Conservation (phyloP, 1,140 invertebrate genomes). For the Anagrus nilaparvatae region DNA sequence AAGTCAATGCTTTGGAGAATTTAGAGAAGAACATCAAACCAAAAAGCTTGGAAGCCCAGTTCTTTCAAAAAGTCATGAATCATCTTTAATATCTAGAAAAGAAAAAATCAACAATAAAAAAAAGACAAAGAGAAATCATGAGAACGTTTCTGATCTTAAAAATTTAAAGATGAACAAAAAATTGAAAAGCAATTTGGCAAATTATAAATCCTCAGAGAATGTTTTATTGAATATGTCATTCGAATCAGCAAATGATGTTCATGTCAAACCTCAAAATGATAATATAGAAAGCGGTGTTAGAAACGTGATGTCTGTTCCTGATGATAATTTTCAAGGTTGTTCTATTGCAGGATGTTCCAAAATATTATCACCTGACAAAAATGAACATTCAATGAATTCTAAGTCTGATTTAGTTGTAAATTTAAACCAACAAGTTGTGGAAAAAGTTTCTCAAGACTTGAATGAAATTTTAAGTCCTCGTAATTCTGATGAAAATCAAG, state of each 20-base stretch:
- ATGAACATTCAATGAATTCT: background rate
- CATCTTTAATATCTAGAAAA: background rate
- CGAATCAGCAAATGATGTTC: background rate
- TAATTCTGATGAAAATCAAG: constrained; percentile 4
- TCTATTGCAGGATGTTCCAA: background rate
- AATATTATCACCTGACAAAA: background rate
- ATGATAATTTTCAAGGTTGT: background rate
- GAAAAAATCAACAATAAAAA: background rate
- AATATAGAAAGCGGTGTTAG: background rate
- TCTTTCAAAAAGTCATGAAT: background rate
- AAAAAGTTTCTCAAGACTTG: constrained; percentile 1
- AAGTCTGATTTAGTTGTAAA: background rate
- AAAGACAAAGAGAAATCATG: too few relatives aligned
- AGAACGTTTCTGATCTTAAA: too few relatives aligned
- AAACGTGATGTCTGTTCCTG: background rate
- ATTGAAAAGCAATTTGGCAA: too few relatives aligned
- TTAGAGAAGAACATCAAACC: constrained; percentile 3
- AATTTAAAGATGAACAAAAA: too few relatives aligned
- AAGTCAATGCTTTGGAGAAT: constrained; percentile 8
- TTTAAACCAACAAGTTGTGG: background rate
- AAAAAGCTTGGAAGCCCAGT: constrained; percentile 5
- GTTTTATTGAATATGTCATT: too few relatives aligned
- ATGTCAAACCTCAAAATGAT: background rate
- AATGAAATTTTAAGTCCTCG: constrained; percentile 4
- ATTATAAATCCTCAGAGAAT: background rate